Base-by-base conservation (phyloP, 2,888 invertebrate species). In the Periphyllus acericola region DNA sequence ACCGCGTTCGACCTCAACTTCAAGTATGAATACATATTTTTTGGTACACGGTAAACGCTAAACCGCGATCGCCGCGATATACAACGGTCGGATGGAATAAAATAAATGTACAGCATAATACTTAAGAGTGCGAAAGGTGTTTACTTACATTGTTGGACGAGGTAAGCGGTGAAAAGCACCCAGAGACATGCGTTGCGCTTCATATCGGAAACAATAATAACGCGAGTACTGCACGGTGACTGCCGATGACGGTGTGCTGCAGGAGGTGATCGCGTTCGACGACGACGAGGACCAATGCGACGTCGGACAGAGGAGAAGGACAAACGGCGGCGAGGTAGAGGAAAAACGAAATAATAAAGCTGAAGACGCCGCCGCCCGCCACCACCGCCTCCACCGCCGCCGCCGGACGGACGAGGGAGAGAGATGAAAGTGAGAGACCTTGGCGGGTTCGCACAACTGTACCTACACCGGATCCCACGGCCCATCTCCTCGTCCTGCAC, bases 151-250 rank as follows among this genome's bases (percentile, higher is more conserved):
- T 81, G 81, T n/a, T 87, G 87, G 40, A 81, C 80, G 25, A 87
- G 66, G 74, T 46, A 87, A 66, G 81, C 19, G 87, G 81, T 32
- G 60, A 87, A 46, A 66, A 74, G 81, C 87, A 87, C 87, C 87
- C 87, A 87, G 32, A 81, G 74, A 87, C 87, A 75, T 75, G 87
- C n/a, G 87, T 87, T 87, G 81, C 87, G 87, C 87, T 87, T 81
- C 87, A 87, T 87, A 74, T 87, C 87, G 87, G 72, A 74, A 81
- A 81, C 81, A 81, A 87, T 87, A 60, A 74, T 29, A 46, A 46
- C 11, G 46, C 46, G 55, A 60, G 29, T 71, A 71, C n/a, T n/a
- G n/a, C n/a, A n/a, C 46, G 14, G 71, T 36, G 52, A 83, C 83
- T 66, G 36, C 52, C 46, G 46, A 55, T 60, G 36, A 68, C 46